Percentiles rank a stretch among this genome's conserved stretches.
phyloP scores from a whole-genome alignment of 2,888 invertebrate genomes.

The Steinernema hermaphroditum region DNA sequence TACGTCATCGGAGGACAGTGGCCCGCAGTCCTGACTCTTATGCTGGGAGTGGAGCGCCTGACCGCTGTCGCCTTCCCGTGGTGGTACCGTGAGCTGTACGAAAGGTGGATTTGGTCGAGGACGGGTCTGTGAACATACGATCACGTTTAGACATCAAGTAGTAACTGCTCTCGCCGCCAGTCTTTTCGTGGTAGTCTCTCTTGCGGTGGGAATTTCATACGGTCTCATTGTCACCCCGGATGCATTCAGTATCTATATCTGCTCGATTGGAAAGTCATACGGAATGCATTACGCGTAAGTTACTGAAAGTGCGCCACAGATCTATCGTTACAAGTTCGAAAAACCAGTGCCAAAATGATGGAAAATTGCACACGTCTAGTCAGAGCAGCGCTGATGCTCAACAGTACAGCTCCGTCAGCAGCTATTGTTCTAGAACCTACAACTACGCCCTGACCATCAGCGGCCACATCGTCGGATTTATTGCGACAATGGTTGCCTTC shows the following conservation, averaged over 20 bases:
- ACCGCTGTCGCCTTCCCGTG: constrained; percentile 1
- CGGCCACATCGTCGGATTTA: neutral
- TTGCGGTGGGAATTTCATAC: neutral
- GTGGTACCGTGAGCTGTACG: neutral
- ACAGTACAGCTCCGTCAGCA: too few relatives aligned
- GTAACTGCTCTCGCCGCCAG: neutral
- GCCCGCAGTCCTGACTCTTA: neutral
- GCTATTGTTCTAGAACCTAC: constrained; percentile 8
- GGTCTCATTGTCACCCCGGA: neutral
- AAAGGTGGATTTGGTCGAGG: neutral
- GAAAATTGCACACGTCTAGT: too few relatives aligned
- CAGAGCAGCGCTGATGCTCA: too few relatives aligned
- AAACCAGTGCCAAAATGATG: too few relatives aligned
- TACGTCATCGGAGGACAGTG: constrained; percentile 7
- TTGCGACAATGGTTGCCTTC: neutral
- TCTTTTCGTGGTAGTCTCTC: neutral
- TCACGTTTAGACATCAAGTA: neutral
- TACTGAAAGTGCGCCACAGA: too few relatives aligned
- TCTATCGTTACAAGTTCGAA: too few relatives aligned
- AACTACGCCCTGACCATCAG: neutral
- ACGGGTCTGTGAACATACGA: neutral
- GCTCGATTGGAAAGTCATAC: constrained; percentile 12
- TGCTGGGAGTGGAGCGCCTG: neutral
- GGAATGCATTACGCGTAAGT: neutral
- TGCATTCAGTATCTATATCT: neutral